Evolutionary conservation across 2,113 vertebrate genomes (phyloP), one percentile per base, ranked within the genome.

Genomic region (Manacus vitellinus): DNA sequence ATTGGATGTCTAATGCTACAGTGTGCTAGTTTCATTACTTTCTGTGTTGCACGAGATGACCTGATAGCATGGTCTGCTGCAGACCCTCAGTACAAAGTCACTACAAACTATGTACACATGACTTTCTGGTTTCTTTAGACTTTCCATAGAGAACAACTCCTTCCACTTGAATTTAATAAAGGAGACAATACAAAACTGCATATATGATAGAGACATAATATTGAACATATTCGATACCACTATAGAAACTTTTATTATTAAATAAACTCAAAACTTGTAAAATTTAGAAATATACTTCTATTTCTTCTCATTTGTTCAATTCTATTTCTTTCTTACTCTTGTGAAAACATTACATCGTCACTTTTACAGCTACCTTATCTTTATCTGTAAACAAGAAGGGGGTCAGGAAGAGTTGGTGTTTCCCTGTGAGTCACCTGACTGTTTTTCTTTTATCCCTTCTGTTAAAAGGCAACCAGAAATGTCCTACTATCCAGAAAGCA

Each of bases 361-460:
- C 16, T 82, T 91, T 85, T 51, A 76, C 49, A 79, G 61, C 61
- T 82, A 21, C 43, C 81, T 92, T 22, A 19, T 95, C 77, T 81
- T 95, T 94, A 87, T 91, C 39, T 71, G 44, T 89, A 87, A 95
- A 91, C 41, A 94, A 94, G 39, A 49, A 59, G 8, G 4, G 10
- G 28, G 31, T 22, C 77, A 87, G 85, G 61, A 93, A 72, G 73
- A 46, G 56, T 31, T 68, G 41, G 14, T 89, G 54, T 89, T 91
- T 95, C 33, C 49, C 62, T 85, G 68, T 86, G 62, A 37, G 43
- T 81, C 71, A 95, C 80, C 66, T 95, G 54, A 28, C 49, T 75
- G 19, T 13, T 82, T 67, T 66, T 88, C 56, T 58, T 93, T 94
- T 95, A 61, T 65, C 41, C 28, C 20, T 72, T 66, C 66, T 54